A percentile compares a stretch with the other conserved stretches of the same genome.
These are phyloP conservation scores for Craseonycteris thonglongyai DNA, from an alignment of 2,113 vertebrate genomes.

Conservation along the genomic window DNA sequence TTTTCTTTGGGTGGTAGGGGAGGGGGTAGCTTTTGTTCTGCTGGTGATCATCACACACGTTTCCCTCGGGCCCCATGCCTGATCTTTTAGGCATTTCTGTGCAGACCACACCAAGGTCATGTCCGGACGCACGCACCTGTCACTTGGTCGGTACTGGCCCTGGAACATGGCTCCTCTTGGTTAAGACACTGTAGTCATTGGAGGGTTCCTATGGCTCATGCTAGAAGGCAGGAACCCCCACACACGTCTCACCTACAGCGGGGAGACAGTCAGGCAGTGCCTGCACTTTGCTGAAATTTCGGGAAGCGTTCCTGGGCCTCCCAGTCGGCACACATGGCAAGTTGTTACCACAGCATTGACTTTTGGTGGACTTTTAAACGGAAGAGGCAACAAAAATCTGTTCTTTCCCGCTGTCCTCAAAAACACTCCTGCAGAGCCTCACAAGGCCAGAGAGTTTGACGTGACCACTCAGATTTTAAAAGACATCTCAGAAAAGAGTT, in stretches of 20 bases:
- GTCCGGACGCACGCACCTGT: background rate
- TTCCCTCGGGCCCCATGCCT: background rate
- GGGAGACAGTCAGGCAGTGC: background rate
- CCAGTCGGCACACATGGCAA: background rate
- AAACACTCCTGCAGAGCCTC: background rate
- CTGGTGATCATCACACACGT: rapidly evolving
- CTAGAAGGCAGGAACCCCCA: background rate
- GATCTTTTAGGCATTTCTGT: too few relatives aligned
- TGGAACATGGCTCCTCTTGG: background rate
- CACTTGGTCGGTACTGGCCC: background rate
- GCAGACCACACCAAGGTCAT: background rate
- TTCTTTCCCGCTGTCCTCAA: background rate
- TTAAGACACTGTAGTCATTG: background rate
- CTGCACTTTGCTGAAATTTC: background rate
- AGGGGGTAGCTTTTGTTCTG: background rate
- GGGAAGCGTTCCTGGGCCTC: background rate
- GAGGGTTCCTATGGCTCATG: background rate
- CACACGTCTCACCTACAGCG: background rate
- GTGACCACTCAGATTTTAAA: conserved; percentile 14
- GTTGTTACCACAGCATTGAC: background rate
- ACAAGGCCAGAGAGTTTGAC: background rate
- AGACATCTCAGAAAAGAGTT: background rate
- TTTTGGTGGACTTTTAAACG: background rate
- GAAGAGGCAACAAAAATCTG: background rate
- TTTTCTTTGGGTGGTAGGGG: too few relatives aligned